Base-by-base conservation (phyloP, 2,113 vertebrate species). In the Phainopepla nitens region DNA sequence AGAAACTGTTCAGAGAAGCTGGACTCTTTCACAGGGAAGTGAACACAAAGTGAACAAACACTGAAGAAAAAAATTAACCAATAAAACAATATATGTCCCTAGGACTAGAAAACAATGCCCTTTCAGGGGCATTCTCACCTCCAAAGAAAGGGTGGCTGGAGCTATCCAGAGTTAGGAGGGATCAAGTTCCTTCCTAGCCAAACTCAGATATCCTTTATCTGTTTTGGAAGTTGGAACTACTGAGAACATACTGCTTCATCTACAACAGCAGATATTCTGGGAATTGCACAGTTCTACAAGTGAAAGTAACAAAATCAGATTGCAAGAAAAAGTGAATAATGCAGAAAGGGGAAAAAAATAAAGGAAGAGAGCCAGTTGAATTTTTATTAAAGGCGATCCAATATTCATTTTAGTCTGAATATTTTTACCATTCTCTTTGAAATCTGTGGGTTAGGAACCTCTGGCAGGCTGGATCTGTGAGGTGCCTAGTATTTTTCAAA, bases 71-170 rank as follows among this genome's bases (percentile, higher is more conserved):
- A 82, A 39, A 39, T 39, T 39, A 39, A 39, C 9, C 39, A 39
- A 50, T 17, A 77, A 25, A n/a, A 17, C 9, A 39, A 61, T n/a
- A 39, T 28, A 33, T 0, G 0, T 24, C 9, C 5, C 20, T 45
- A 51, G 21, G 27, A 68, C 15, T 31, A 77, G 54, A 53, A 87
- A 80, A 62, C 19, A 20, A 7, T 57, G 27, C 15, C 51, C 57
- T 82, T 66, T 36, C 23, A 60, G 33, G 70, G 82, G 19, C 3
- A 2, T 65, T 93, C 42, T 80, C 66, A 70, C 54, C 27, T 83
- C 42, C 29, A 31, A 68, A 51, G 49, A 62, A 75, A 35, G 33
- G 10, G 28, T n/a, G 44, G 14, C 33, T 91, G 58, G 79, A 88
- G 39, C 17, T 86, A 69, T 18, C 35, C 42, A 54, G 45, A 54